Conservation (phyloP, 2,113 vertebrate genomes). For the Bubo scandiacus region DNA sequence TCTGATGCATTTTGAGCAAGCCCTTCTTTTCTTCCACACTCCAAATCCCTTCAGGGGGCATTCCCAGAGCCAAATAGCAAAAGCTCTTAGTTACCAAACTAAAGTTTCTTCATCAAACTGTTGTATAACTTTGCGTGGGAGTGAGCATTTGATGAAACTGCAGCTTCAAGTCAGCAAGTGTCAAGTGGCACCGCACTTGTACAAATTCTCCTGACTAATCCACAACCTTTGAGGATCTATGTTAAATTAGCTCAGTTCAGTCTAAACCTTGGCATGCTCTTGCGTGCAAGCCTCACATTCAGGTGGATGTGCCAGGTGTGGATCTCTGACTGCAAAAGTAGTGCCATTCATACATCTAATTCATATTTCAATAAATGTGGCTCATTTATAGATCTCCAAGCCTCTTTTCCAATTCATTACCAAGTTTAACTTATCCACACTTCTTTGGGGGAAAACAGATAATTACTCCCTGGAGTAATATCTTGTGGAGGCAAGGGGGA, state of each 20-base stretch:
- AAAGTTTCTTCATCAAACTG: neutral
- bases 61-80: neutral
- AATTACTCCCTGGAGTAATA: neutral
- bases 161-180: neutral
- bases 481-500: neutral
- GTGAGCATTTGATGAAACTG: neutral
- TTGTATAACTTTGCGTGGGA: neutral
- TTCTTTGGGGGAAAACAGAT: neutral
- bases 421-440: neutral
- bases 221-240: neutral
- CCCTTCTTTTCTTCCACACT: neutral
- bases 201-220: neutral
- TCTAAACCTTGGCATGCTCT: neutral
- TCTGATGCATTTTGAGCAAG: neutral
- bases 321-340: neutral
- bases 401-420: neutral
- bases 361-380: neutral
- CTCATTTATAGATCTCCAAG: neutral
- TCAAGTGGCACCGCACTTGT: accelerated
- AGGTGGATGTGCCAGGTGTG: neutral
- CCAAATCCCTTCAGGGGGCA: neutral
- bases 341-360: neutral
- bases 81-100: neutral
- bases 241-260: neutral
- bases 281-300: neutral